Conservation (phyloP, 2,113 vertebrate genomes). For the Protomyctophum bolini region DNA sequence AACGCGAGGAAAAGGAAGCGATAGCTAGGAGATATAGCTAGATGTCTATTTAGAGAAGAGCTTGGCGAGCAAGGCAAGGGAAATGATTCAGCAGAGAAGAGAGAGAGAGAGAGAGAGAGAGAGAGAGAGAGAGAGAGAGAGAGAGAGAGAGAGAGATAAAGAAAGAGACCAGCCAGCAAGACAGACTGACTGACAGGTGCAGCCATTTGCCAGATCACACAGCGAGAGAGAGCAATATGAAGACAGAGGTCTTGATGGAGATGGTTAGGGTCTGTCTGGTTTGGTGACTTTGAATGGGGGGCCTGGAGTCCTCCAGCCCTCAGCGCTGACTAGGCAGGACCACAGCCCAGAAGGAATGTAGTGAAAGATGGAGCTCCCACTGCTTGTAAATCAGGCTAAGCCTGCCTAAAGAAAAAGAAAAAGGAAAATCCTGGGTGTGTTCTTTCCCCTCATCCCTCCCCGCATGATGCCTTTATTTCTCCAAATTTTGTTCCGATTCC, state of each 20-base stretch:
- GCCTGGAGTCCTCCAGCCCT: not conserved
- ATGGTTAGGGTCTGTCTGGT: conserved; percentile 20
- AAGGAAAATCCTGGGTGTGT: too few relatives aligned
- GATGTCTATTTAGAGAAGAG: too few relatives aligned
- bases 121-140: conserved; percentile 1
- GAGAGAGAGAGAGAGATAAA: not conserved
- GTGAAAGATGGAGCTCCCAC: conserved; percentile 24
- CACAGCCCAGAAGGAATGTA: conserved; percentile 22
- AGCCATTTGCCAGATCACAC: too few relatives aligned
- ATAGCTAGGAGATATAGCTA: too few relatives aligned
- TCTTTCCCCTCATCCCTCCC: not conserved
- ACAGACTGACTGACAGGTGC: not conserved
- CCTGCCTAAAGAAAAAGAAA: not conserved
- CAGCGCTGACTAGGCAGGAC: conserved; percentile 22
- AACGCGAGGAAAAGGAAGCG: too few relatives aligned
- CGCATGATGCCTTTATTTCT: not conserved
- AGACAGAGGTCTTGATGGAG: conserved; percentile 29
- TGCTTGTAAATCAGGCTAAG: conserved; percentile 32
- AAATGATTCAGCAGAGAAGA: not conserved
- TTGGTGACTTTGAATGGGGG: not conserved
- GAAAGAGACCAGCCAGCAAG: conserved; percentile 1
- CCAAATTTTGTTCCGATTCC: conserved; percentile 15
- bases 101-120: conserved; percentile 1
- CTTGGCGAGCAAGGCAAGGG: not conserved
- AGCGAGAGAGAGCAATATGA: not conserved